A percentile compares a stretch with the other conserved stretches of the same genome.
Conservation (phyloP, 1,140 invertebrate genomes). For the Doryteuthis pealeii region DNA sequence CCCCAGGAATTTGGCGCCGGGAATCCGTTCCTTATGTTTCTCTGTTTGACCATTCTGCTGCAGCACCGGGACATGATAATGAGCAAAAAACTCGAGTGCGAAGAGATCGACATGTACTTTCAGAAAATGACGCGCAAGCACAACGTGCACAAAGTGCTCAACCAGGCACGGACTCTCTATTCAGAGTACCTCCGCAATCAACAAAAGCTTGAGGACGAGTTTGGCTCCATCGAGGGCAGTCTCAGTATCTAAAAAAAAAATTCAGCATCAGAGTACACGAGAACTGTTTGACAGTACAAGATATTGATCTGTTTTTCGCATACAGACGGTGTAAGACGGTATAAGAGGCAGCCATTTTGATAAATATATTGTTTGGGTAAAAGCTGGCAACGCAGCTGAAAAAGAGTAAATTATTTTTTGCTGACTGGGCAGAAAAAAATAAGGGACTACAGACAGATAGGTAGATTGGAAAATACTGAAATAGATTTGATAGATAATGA, state of each 20-base stretch:
- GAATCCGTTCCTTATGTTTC: constrained; percentile 95
- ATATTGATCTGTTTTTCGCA: too few relatives aligned
- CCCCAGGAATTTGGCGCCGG: constrained; percentile 87
- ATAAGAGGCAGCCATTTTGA: too few relatives aligned
- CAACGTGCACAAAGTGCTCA: constrained; percentile 85
- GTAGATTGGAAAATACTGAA: too few relatives aligned
- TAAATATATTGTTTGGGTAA: too few relatives aligned
- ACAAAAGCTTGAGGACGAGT: constrained; percentile 34
- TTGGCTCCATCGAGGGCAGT: background rate
- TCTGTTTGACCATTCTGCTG: constrained; percentile 85
- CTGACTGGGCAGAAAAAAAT: too few relatives aligned
- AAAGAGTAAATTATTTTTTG: too few relatives aligned
- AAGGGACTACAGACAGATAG: too few relatives aligned
- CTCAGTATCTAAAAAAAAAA: background rate
- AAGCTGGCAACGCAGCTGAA: too few relatives aligned
- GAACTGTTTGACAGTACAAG: too few relatives aligned
- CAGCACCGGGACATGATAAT: constrained; percentile 93
- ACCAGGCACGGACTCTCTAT: constrained; percentile 74
- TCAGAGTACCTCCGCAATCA: constrained; percentile 54
- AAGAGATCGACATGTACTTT: constrained; percentile 97
- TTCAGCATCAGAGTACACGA: background rate
- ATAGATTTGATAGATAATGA: too few relatives aligned
- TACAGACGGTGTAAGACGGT: too few relatives aligned
- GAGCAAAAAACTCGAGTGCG: constrained; percentile 87
- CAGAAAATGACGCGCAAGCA: constrained; percentile 94